These are phyloP conservation scores for Athetis lepigone DNA, from an alignment of 2,888 invertebrate genomes.

Conservation along the genomic window DNA sequence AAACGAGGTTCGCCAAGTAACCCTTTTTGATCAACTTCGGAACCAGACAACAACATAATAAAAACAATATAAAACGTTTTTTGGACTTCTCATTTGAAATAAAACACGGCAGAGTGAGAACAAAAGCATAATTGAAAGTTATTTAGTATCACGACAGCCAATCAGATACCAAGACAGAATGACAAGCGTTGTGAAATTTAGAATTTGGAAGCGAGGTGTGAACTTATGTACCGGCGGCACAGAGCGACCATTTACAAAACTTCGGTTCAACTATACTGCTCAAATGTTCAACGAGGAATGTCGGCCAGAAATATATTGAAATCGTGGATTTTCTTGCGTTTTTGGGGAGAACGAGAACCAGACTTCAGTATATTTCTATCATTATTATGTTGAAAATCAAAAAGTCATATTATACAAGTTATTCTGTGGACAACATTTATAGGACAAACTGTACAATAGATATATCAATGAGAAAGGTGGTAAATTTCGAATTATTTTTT, in stretches of 20 bases:
- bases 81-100: slow-evolving; percentile 51
- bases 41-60: slow-evolving; percentile 30
- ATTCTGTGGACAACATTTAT: slow-evolving; percentile 30
- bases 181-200: slow-evolving; percentile 62
- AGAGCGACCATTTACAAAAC: slow-evolving; percentile 15
- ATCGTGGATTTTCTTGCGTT: not conserved
- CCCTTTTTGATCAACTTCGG: slow-evolving; percentile 22
- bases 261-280: slow-evolving; percentile 33
- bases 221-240: slow-evolving; percentile 32
- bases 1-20: slow-evolving; percentile 23
- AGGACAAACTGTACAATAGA: not conserved
- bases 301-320: slow-evolving; percentile 45
- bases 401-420: slow-evolving; percentile 14
- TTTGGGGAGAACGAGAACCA: not conserved
- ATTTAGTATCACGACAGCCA: slow-evolving; percentile 60
- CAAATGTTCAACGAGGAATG: slow-evolving; percentile 17
- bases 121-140: slow-evolving; percentile 56
- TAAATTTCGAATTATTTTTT: not conserved
- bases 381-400: slow-evolving; percentile 34
- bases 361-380: slow-evolving; percentile 46
- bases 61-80: slow-evolving; percentile 30
- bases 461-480: not conserved
- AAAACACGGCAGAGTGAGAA: slow-evolving; percentile 58
- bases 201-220: slow-evolving; percentile 62
- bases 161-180: slow-evolving; percentile 62